Percentiles rank a stretch among this genome's conserved stretches.
Conservation (phyloP, 2,888 invertebrate genomes). For the Ophion slaviceki region DNA sequence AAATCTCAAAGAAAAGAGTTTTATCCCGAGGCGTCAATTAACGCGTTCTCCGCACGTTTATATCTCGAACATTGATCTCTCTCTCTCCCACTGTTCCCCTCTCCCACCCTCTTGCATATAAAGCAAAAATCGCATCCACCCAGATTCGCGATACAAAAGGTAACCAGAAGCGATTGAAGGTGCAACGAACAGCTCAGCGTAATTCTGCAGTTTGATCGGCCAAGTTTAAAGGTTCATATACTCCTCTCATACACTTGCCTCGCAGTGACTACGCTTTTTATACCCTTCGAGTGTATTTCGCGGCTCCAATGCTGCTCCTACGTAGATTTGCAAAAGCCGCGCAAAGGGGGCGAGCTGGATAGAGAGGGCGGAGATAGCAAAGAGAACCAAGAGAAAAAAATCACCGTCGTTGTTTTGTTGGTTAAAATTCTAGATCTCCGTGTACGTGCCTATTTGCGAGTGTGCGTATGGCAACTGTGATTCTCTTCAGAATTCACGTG, state of each 20-base stretch:
- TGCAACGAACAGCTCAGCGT: conserved; percentile 20
- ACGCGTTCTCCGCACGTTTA: conserved; percentile 47
- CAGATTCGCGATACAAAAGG: conserved; percentile 16
- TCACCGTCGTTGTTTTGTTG: conserved; percentile 44
- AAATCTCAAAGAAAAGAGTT: conserved; percentile 16
- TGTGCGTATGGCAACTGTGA: conserved; percentile 39
- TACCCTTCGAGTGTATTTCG: conserved; percentile 36
- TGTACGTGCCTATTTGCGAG: conserved; percentile 8
- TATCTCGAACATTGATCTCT: conserved; percentile 13
- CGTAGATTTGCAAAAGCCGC: conserved; percentile 33
- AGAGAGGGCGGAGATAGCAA: conserved; percentile 21
- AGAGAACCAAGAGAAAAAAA: conserved; percentile 39
- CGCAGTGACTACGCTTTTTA: conserved; percentile 45
- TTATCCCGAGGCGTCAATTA: conserved; percentile 68
- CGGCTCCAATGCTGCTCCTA: conserved; percentile 8
- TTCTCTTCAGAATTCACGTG: conserved; percentile 46
- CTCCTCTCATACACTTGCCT: conserved; percentile 26
- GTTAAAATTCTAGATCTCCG: conserved; percentile 15
- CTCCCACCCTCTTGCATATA: neutral
- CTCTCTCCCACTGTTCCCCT: neutral
- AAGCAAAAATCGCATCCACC: conserved; percentile 11
- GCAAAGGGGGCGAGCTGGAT: conserved; percentile 25
- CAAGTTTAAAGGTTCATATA: conserved; percentile 57
- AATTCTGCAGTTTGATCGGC: conserved; percentile 61
- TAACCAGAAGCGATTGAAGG: conserved; percentile 24